Conservation (phyloP, 2,888 invertebrate species). For the Stomorhina lunata region DNA sequence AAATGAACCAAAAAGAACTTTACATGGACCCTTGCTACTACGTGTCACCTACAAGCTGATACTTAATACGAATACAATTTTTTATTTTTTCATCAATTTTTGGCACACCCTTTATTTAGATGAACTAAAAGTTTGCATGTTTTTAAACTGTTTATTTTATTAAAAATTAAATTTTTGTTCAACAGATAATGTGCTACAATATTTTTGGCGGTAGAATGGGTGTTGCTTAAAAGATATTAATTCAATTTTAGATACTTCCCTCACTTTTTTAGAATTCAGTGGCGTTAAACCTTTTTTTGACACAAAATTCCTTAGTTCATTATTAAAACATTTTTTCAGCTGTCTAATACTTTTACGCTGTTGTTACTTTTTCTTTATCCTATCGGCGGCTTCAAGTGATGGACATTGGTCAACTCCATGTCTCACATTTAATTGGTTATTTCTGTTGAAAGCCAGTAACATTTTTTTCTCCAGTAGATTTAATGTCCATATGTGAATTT, state of each 20-base stretch:
- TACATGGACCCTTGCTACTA: no score
- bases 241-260: not conserved
- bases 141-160: slow-evolving; percentile 47
- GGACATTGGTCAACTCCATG: slow-evolving; percentile 61
- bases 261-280: not conserved
- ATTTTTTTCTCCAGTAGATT: not conserved
- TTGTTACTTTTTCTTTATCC: not conserved
- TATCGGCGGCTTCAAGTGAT: slow-evolving; percentile 12
- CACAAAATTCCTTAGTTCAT: slow-evolving; percentile 21
- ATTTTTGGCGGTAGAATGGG: slow-evolving; percentile 1
- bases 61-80: no score
- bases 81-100: no score
- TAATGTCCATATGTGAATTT: slow-evolving; percentile 54
- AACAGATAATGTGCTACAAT: slow-evolving; percentile 41
- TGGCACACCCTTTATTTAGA: not conserved
- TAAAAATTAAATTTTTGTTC: slow-evolving; percentile 44
- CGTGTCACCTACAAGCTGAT: no score
- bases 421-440: slow-evolving; percentile 61
- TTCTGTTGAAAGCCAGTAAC: slow-evolving; percentile 16
- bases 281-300: not conserved
- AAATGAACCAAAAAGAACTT: no score
- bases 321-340: slow-evolving; percentile 39
- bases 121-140: slow-evolving; percentile 40
- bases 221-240: slow-evolving; percentile 14
- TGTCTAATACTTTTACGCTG: slow-evolving; percentile 2